These are phyloP conservation scores for Scopus umbretta DNA, from an alignment of 2,113 vertebrate species.

Conservation along the genomic window DNA sequence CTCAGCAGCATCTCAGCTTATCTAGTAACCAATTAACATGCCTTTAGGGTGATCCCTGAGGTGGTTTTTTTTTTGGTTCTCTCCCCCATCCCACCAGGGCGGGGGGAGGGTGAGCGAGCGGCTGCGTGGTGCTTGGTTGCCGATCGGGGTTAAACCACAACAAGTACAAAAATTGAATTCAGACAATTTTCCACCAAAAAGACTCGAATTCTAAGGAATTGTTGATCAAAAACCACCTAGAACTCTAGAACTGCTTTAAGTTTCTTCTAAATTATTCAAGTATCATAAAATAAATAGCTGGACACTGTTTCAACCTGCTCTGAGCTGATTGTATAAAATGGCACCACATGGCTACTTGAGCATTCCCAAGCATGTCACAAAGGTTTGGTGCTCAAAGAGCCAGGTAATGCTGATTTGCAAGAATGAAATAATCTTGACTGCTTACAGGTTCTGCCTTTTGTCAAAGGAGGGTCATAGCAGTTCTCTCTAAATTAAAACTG, in stretches of 20 bases:
- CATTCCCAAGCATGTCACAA: neutral
- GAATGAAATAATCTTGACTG: neutral
- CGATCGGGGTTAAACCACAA: no score
- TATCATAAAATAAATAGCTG: constrained; percentile 3
- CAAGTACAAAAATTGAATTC: neutral
- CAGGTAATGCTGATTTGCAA: neutral
- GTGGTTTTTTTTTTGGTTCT: no score
- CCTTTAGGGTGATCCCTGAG: neutral
- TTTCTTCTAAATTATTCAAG: constrained; percentile 32
- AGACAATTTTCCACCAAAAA: neutral
- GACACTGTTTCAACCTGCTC: neutral
- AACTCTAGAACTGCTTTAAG: neutral
- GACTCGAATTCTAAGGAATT: neutral
- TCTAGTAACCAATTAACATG: neutral
- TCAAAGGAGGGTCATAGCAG: neutral
- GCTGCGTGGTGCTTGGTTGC: no score
- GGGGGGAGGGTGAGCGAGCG: no score
- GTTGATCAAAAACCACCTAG: neutral
- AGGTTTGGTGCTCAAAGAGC: neutral
- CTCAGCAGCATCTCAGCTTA: neutral
- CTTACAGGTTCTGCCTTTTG: neutral
- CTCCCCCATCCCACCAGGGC: no score
- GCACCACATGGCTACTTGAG: neutral
- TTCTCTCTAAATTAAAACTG: neutral
- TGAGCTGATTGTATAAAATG: neutral